phyloP scores from a whole-genome alignment of 2,797 vertebrate genomes.

The Macropus fuliginosus region DNA sequence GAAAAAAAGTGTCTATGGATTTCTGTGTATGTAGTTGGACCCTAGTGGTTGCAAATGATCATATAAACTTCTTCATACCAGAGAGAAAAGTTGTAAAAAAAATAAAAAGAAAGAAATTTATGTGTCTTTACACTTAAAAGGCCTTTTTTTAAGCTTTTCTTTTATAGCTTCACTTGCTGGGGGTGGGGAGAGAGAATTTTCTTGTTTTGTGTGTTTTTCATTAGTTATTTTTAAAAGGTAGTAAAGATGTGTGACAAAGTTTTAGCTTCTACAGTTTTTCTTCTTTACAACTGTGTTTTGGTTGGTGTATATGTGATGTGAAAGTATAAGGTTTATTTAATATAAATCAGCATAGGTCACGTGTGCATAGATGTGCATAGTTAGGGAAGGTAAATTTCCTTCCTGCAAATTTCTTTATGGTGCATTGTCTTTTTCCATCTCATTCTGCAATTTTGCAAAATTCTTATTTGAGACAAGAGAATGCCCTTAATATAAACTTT shows the following conservation, averaged over 20 bases:
- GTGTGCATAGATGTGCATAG: constrained; percentile 8
- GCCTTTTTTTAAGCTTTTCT: constrained; percentile 71
- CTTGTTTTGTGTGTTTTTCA: constrained; percentile 71
- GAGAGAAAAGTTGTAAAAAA: constrained; percentile 68
- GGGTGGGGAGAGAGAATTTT: background rate
- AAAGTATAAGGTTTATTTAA: constrained; percentile 73
- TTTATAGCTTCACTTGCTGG: constrained; percentile 72
- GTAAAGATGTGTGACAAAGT: constrained; percentile 79
- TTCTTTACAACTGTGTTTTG: constrained; percentile 71
- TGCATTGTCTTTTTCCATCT: constrained; percentile 47
- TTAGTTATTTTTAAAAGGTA: constrained; percentile 80
- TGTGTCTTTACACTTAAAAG: constrained; percentile 81
- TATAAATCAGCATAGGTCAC: constrained; percentile 45
- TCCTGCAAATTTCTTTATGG: constrained; percentile 61
- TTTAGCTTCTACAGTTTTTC: constrained; percentile 73
- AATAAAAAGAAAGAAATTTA: constrained; percentile 68
- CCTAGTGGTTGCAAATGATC: constrained; percentile 63
- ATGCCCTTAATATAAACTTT: constrained; percentile 49
- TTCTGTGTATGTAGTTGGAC: constrained; percentile 39
- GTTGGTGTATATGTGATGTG: constrained; percentile 69
- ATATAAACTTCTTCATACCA: constrained; percentile 63
- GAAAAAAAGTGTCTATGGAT: constrained; percentile 22
- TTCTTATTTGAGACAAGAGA: constrained; percentile 71
- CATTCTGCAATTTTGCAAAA: constrained; percentile 59
- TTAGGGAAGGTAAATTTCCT: constrained; percentile 49